These are phyloP conservation scores for Tribolium freemani DNA, from an alignment of 2,888 invertebrate species.

Conservation along the genomic window DNA sequence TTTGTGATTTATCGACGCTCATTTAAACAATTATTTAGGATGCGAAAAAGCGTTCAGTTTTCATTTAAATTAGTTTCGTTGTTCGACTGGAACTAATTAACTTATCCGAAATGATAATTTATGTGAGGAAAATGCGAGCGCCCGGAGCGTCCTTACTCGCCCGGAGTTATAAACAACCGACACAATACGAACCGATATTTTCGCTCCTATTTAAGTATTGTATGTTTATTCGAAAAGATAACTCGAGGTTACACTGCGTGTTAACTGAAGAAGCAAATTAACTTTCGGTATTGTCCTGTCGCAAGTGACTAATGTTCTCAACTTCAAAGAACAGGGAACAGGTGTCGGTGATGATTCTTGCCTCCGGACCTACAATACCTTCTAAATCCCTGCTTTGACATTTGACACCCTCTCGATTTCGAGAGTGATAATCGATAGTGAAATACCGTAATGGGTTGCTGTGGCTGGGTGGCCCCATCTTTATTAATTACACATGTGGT, in stretches of 20 bases:
- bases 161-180: conserved; percentile 42
- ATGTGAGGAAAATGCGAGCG: conserved; percentile 34
- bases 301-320: conserved; percentile 62
- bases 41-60: conserved; percentile 7
- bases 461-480: conserved; percentile 31
- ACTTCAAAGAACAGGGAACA: conserved; percentile 52
- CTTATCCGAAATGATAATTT: conserved; percentile 43
- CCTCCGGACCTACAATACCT: conserved; percentile 50
- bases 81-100: conserved; percentile 42
- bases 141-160: conserved; percentile 33
- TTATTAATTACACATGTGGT: conserved; percentile 31
- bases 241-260: conserved; percentile 54
- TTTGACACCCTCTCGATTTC: conserved; percentile 18
- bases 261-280: conserved; percentile 65
- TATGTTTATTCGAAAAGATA: conserved; percentile 55
- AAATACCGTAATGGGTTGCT: conserved; percentile 24
- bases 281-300: conserved; percentile 66
- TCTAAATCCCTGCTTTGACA: conserved; percentile 26
- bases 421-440: conserved; percentile 5
- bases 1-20: conserved; percentile 49
- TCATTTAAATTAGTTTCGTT: conserved; percentile 42
- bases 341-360: conserved; percentile 59
- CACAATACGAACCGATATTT: conserved; percentile 54
- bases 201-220: conserved; percentile 53
- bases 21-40: conserved; percentile 21